Conservation (phyloP, 1,140 invertebrate genomes). For the Plectrocnemia conspersa region DNA sequence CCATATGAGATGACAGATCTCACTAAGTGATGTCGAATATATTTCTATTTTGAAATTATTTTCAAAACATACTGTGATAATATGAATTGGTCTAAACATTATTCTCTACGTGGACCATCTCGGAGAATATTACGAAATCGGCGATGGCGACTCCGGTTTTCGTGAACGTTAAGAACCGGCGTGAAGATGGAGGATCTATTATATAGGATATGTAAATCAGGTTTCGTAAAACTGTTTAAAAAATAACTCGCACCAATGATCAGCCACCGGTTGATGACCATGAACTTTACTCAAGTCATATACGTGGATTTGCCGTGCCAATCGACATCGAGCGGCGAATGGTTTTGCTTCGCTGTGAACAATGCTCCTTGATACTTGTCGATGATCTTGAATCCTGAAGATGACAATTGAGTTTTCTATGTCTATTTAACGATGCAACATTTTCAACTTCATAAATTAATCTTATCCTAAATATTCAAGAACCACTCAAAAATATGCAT, state of each 20-base stretch:
- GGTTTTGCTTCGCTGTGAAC: constrained; percentile 76
- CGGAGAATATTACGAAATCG: constrained; percentile 98
- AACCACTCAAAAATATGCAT: no score
- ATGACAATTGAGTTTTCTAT: not conserved
- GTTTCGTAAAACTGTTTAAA: no score
- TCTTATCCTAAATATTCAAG: no score
- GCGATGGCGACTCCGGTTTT: constrained; percentile 90
- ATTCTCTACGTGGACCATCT: constrained; percentile 95
- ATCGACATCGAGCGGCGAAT: constrained; percentile 96
- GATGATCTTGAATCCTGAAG: constrained; percentile 66
- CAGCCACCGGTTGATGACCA: constrained; percentile 96
- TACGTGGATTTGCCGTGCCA: constrained; percentile 99
- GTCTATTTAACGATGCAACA: no score
- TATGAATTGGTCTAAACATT: constrained; percentile 96
- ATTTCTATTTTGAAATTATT: constrained; percentile 7
- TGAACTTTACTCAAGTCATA: constrained; percentile 92
- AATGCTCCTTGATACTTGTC: constrained; percentile 88
- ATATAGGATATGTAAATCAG: no score
- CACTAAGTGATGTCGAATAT: not conserved
- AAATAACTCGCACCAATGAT: no score
- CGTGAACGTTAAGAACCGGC: no score
- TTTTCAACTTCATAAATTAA: no score
- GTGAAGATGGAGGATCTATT: no score
- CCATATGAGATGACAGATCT: not conserved
- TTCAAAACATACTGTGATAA: constrained; percentile 78